phyloP scores from a whole-genome alignment of 1,140 invertebrate genomes.

The Thaumetopoea pityocampa region DNA sequence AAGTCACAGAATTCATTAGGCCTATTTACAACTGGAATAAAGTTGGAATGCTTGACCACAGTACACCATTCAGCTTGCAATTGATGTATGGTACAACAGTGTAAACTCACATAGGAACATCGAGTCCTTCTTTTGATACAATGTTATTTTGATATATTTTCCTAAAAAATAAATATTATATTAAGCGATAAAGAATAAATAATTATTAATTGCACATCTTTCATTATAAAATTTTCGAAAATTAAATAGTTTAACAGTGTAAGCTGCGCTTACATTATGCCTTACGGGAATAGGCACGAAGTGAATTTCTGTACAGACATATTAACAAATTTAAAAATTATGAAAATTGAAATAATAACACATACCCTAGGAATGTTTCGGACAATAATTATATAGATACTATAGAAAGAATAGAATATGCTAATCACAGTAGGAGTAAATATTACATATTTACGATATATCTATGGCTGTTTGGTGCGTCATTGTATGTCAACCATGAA shows the following conservation, averaged over 20 bases:
- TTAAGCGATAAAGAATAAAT: slow-evolving; percentile 69
- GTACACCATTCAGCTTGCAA: slow-evolving; percentile 56
- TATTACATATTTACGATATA: slow-evolving; percentile 61
- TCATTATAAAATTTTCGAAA: slow-evolving; percentile 60
- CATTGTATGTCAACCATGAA: slow-evolving; percentile 12
- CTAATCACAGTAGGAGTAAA: slow-evolving; percentile 66
- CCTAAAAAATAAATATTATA: slow-evolving; percentile 72
- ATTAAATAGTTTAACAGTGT: slow-evolving; percentile 41
- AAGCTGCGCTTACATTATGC: slow-evolving; percentile 56
- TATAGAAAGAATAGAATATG: slow-evolving; percentile 54
- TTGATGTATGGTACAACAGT: slow-evolving; percentile 51
- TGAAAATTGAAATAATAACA: slow-evolving; percentile 35
- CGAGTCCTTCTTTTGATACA: slow-evolving; percentile 55
- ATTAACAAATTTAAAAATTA: slow-evolving; percentile 20
- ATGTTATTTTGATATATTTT: slow-evolving; percentile 56
- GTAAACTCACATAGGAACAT: slow-evolving; percentile 65
- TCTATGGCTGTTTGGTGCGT: slow-evolving; percentile 36
- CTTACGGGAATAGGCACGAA: slow-evolving; percentile 40
- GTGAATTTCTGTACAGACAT: slow-evolving; percentile 31
- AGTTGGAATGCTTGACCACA: slow-evolving; percentile 71
- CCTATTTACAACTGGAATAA: slow-evolving; percentile 75
- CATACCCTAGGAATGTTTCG: slow-evolving; percentile 62
- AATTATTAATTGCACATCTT: slow-evolving; percentile 68
- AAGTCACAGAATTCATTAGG: slow-evolving; percentile 65
- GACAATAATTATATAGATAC: slow-evolving; percentile 49